Evolutionary conservation across 2,888 invertebrate species (phyloP).

Genomic region (Xylota sylvarum): DNA sequence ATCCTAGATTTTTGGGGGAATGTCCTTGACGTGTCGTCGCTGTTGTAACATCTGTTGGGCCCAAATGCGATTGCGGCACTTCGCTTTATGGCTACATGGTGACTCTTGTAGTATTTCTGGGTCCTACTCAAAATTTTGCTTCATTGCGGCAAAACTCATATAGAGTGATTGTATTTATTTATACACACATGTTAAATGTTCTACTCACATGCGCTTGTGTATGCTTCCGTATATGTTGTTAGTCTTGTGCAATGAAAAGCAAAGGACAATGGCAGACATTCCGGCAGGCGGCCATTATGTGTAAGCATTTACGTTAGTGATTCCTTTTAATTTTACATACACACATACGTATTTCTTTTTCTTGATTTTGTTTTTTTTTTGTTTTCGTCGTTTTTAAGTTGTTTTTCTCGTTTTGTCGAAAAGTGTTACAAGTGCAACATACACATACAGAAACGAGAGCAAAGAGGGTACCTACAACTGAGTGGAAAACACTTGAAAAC

Average conservation of each 20-base stretch:
- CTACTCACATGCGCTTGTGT: constrained; percentile 16
- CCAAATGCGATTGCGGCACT: constrained; percentile 48
- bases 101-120: constrained; percentile 19
- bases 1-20: constrained; percentile 10
- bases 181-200: constrained; percentile 11
- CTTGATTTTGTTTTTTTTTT: background rate
- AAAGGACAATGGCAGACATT: constrained; percentile 54
- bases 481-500: constrained; percentile 60
- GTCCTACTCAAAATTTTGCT: constrained; percentile 36
- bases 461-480: constrained; percentile 40
- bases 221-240: background rate
- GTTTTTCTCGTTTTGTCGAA: background rate
- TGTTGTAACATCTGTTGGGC: constrained; percentile 18
- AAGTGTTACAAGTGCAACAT: constrained; percentile 52
- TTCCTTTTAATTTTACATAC: constrained; percentile 19
- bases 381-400: constrained; percentile 16
- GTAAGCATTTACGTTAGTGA: constrained; percentile 50
- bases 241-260: constrained; percentile 4
- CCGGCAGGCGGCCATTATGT: constrained; percentile 41
- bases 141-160: constrained; percentile 62
- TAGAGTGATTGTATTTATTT: constrained; percentile 2
- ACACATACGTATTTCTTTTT: background rate
- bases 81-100: background rate
- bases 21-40: constrained; percentile 7
- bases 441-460: constrained; percentile 27